Conservation (phyloP, 2,888 invertebrate species). For the Eilema depressum region DNA sequence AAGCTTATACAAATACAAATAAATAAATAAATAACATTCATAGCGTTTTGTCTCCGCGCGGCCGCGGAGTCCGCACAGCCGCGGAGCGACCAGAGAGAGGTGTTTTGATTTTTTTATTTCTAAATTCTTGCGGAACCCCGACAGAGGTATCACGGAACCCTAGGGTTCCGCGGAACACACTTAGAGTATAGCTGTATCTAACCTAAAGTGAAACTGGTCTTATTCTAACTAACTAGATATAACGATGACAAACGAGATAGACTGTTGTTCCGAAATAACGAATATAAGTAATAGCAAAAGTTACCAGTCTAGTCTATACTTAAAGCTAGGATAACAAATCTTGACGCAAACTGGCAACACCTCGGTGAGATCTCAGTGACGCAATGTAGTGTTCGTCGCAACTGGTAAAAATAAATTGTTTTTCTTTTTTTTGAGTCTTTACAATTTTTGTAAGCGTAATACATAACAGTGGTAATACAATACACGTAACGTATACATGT, state of each 20-base stretch:
- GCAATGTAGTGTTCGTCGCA: constrained; percentile 4
- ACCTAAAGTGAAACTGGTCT: constrained; percentile 25
- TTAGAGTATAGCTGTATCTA: too few species aligned
- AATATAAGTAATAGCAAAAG: constrained; percentile 9
- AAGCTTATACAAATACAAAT: too few species aligned
- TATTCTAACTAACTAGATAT: constrained; percentile 35
- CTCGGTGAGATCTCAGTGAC: not conserved
- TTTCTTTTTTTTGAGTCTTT: not conserved
- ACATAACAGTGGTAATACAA: constrained; percentile 19
- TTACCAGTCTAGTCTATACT: not conserved
- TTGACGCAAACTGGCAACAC: not conserved
- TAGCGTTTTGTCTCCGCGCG: too few species aligned
- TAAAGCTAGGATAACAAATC: not conserved
- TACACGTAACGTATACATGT: constrained; percentile 17
- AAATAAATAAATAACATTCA: too few species aligned
- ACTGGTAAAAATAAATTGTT: not conserved
- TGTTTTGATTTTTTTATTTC: too few species aligned
- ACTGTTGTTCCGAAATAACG: constrained; percentile 1
- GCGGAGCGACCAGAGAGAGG: too few species aligned
- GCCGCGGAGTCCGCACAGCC: too few species aligned
- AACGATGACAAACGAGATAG: constrained; percentile 19
- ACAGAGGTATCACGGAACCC: too few species aligned
- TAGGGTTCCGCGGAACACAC: too few species aligned
- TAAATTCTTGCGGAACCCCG: too few species aligned
- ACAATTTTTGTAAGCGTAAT: constrained; percentile 13